phyloP scores from a whole-genome alignment of 2,113 vertebrate genomes.

The Stictonetta naevosa region DNA sequence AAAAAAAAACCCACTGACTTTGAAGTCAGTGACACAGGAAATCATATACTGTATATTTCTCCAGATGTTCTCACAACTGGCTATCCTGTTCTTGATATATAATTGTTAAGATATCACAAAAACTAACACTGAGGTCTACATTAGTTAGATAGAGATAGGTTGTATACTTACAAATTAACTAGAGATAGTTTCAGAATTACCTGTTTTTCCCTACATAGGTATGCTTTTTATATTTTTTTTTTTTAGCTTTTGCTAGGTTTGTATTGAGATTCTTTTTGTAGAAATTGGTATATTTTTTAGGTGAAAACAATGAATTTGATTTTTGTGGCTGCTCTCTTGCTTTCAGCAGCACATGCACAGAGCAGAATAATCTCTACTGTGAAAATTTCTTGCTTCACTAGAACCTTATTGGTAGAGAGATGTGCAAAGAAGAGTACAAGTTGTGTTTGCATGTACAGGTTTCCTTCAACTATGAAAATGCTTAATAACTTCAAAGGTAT shows the following conservation, averaged over 20 bases:
- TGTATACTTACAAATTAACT: background rate
- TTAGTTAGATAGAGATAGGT: background rate
- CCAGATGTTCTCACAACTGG: background rate
- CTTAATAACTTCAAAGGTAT: background rate
- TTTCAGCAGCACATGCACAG: rapidly evolving
- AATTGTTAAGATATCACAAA: background rate
- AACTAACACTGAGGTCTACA: background rate
- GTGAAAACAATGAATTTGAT: background rate
- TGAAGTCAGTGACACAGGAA: background rate
- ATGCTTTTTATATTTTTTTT: background rate
- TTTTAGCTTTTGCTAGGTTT: background rate
- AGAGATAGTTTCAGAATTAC: background rate
- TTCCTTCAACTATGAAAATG: background rate
- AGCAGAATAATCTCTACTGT: background rate
- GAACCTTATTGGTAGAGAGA: background rate
- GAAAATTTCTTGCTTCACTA: background rate
- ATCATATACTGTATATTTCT: background rate
- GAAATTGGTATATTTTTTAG: background rate
- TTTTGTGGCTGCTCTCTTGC: background rate
- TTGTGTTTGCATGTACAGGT: background rate
- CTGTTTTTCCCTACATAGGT: background rate
- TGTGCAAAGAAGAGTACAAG: background rate
- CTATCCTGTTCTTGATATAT: background rate
- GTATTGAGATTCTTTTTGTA: background rate
- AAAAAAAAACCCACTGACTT: background rate